Evolutionary conservation across 2,113 vertebrate species (phyloP), one percentile per base, ranked within the genome.

Genomic region (Athene noctua): DNA sequence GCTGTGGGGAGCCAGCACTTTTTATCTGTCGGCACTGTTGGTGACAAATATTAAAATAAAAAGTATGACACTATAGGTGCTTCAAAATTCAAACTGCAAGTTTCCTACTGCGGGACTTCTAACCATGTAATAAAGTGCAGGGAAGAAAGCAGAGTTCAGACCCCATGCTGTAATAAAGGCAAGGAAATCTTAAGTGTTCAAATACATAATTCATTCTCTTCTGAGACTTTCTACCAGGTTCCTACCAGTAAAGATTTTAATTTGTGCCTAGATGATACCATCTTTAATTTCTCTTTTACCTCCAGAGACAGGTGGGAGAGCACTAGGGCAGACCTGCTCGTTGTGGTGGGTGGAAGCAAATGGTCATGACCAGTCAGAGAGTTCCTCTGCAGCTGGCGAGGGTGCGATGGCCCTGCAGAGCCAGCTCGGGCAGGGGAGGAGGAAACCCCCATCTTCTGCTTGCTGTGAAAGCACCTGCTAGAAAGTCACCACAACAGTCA

Each of bases 101-200:
- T 97, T 96, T 96, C 96, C 95, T 97, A 97, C 94, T 93, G 97
- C 1, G 93, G 97, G 97, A 97, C 97, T 97, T 96, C 97, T 97
- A 97, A 97, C 97, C 97, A 97, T 97, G 95, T 97, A 97, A 97
- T 97, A 97, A 96, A 97, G 93, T 96, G 95, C 93, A 94, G 94
- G 94, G 96, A 97, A 96, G 96, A 97, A 96, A 97, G 95, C 97
- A 92, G 95, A 96, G 96, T 96, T 97, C 96, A 96, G 97, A 97
- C 97, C 97, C 92, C 97, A 97, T 97, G 97, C 92, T 94, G 97
- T 68, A 95, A 92, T 95, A 96, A 97, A 97, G 96, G 96, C 92
- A 95, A 97, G 95, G 87, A 97, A 97, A 96, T 92, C 95, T 96
- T 96, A 97, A 98, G 96, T 96, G 96, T 97, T 97, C 97, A 95